Evolutionary conservation across 2,888 invertebrate genomes (phyloP), one percentile per base, ranked within the genome.

Genomic region (Dasysyrphus albostriatus): DNA sequence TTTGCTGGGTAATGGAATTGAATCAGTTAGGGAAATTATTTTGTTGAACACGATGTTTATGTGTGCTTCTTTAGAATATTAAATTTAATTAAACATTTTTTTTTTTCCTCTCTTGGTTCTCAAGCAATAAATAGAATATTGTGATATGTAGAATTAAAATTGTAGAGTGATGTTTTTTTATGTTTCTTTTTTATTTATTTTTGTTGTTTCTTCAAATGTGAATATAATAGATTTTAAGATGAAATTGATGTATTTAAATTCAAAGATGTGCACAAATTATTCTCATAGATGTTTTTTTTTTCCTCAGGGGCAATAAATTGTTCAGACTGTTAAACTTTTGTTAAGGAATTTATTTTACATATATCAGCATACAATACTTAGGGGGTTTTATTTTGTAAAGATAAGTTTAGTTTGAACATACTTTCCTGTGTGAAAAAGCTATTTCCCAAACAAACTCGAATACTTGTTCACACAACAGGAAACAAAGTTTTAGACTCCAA

Each of bases 1-100:
- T 61, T 42, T 61, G 61, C 34, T 54, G 54, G 54, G 32, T 54
- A 34, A 58, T 58, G 16, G 34, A 44, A 63, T 63, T 63, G 29
- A 63, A 63, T 63, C 44, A 44, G 63, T 39, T 61, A 39, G 61
- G 39, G 16, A 58, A 61, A 61, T 61, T 61, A 39, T 61, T 61
- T 59, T 24, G 19, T 39, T 39, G 19, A 39, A 19, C 59, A 59
- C n/a, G 56, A 12, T 32, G 14, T 56, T 51, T 16, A 14, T 56
- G 8, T 54, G 29, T 54, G 34, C 16, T 58, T 58, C 58, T 37
- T 58, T 58, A 34, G 34, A 58, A 34, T 34, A 58, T 19, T 37
- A 34, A 58, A 58, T 34, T 37, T 6, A 34, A 58, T 58, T 58
- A 37, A 16, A 58, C n/a, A 2, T 24, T 24, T 24, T 58, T 34